Base-by-base conservation (phyloP, 2,888 invertebrate genomes). In the Ochropleura leucogaster region DNA sequence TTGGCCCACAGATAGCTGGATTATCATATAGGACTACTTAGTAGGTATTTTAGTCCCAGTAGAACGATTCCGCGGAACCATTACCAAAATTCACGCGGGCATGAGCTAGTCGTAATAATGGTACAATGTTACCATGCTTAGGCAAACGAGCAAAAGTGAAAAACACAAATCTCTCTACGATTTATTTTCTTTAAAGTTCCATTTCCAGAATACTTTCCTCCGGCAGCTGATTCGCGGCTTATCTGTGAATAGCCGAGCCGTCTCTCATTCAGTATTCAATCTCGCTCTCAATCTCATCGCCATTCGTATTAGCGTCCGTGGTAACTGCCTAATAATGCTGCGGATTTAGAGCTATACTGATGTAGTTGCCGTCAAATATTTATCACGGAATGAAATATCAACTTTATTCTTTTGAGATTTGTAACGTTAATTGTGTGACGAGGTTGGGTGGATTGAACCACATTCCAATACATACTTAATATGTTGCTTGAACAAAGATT, bases 221-320 rank as follows among this genome's bases (percentile, higher is more conserved):
- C 49, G 60, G 57, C 59, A 46, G 68, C 64, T 74, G 74, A 81
- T 70, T 79, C 77, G 20, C 57, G 72, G 84, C 81, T 86, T 87
- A 85, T 81, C 82, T 67, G 64, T 74, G 82, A 78, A 85, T 76
- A 82, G 82, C 62, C 72, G 69, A 80, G 72, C 63, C 74, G 69
- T n/a, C 67, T 76, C 85, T 85, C 78, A 84, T 84, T 86, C 72
- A 20, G 82, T 74, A 87, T 86, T 87, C 86, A 87, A 86, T 84
- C 86, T 76, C 68, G 68, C n/a, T 75, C 71, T 68, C 68, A 68
- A 84, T 78, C 87, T 74, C 74, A 66, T 60, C 64, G 65, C 60
- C 55, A 66, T 76, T 81, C 65, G 82, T 81, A 84, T 82, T 81
- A 75, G 76, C 70, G 53, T 42, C 65, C 42, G 77, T 46, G 62